A percentile compares a stretch with the other conserved stretches of the same genome.
Evolutionary conservation across 2,797 vertebrate genomes (phyloP).

Genomic region (Sebastes baramenuke): DNA sequence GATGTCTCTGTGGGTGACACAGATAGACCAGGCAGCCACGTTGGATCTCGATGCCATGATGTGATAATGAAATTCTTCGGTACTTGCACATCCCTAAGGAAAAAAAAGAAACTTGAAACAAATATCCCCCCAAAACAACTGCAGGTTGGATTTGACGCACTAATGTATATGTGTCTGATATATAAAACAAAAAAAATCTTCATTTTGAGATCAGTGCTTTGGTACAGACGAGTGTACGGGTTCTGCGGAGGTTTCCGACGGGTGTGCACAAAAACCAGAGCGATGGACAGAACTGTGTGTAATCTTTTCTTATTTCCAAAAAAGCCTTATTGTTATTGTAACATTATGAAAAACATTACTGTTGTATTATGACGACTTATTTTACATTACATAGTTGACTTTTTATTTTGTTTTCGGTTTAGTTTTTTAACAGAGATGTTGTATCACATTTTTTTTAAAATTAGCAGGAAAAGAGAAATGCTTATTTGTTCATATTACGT

Average conservation of each 20-base stretch:
- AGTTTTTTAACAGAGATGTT: conserved; percentile 90
- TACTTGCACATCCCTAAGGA: conserved; percentile 58
- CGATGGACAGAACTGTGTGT: conserved; percentile 81
- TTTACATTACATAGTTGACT: conserved; percentile 78
- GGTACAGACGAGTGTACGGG: conserved; percentile 49
- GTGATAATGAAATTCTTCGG: conserved; percentile 46
- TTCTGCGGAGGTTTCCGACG: conserved; percentile 54
- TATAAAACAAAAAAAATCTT: conserved; percentile 21
- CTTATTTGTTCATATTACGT: conserved; percentile 94
- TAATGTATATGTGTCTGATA: conserved; percentile 47
- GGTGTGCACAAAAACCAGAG: conserved; percentile 70
- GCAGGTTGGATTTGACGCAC: conserved; percentile 54
- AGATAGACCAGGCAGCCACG: conserved; percentile 54
- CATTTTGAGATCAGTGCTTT: conserved; percentile 57
- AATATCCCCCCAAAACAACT: conserved; percentile 54
- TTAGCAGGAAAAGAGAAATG: conserved; percentile 83
- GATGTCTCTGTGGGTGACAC: conserved; percentile 44
- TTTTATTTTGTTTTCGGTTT: conserved; percentile 75
- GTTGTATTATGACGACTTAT: conserved; percentile 81
- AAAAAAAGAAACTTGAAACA: conserved; percentile 55
- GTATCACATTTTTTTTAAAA: conserved; percentile 79
- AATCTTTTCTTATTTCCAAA: conserved; percentile 86
- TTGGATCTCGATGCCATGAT: conserved; percentile 51
- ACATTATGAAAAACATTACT: conserved; percentile 81
- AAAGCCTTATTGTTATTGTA: conserved; percentile 88